Conservation (phyloP, 2,113 vertebrate genomes). For the Bungarus multicinctus region DNA sequence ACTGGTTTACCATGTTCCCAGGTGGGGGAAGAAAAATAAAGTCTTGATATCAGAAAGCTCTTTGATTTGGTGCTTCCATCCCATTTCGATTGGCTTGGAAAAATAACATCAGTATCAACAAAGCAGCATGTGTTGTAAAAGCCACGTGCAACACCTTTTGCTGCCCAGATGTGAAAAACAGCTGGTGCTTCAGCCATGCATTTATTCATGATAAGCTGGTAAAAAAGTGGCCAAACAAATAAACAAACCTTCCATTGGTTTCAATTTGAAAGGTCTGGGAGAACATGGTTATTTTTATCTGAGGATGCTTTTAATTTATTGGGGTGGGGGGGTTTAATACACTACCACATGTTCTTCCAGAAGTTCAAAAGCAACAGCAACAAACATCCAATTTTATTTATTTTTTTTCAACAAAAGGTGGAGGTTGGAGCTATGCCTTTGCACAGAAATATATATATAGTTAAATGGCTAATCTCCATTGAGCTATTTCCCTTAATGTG, state of each 20-base stretch:
- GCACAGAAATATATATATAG: conserved; percentile 75
- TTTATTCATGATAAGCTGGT: conserved; percentile 68
- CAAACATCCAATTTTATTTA: conserved; percentile 67
- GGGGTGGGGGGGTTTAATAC: conserved; percentile 63
- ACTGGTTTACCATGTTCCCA: not conserved
- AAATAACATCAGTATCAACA: not conserved
- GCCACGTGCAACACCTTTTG: conserved; percentile 70
- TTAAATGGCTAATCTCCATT: conserved; percentile 78
- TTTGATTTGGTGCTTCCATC: conserved; percentile 62
- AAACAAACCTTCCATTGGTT: conserved; percentile 63
- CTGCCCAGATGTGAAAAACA: conserved; percentile 76
- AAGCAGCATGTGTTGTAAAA: conserved; percentile 65
- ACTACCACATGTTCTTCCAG: conserved; percentile 82
- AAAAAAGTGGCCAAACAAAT: conserved; percentile 55
- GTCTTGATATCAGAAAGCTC: conserved; percentile 35
- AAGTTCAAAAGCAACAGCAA: conserved; percentile 83
- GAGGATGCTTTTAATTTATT: conserved; percentile 86
- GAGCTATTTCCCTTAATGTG: conserved; percentile 82
- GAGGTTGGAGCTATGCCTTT: conserved; percentile 78
- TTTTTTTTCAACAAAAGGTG: conserved; percentile 41
- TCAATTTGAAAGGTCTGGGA: conserved; percentile 74
- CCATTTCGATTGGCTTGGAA: conserved; percentile 59
- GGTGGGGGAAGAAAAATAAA: conserved; percentile 24
- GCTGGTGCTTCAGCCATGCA: conserved; percentile 73
- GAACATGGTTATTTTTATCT: conserved; percentile 81